phyloP scores from a whole-genome alignment of 2,113 vertebrate genomes.

The Anhinga rufa region DNA sequence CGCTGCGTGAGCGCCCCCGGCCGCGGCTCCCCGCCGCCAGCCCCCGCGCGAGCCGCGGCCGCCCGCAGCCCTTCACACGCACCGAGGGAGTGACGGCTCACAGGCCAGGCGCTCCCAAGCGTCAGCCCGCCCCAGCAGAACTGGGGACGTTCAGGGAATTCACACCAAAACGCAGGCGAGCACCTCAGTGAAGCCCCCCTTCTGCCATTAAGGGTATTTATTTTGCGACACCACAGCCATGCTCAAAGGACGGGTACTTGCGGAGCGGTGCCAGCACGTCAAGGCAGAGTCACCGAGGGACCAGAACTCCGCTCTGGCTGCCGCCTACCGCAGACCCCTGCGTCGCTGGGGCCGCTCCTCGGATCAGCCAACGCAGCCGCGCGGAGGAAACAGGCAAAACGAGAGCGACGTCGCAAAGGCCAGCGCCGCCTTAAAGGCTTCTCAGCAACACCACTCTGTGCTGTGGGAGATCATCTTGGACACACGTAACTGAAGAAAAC shows the following conservation, averaged over 20 bases:
- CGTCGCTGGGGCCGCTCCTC: background rate
- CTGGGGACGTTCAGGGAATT: too few species aligned
- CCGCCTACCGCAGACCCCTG: background rate
- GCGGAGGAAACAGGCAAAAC: background rate
- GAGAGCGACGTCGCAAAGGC: background rate
- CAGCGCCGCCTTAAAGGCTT: background rate
- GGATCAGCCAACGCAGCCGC: accelerated
- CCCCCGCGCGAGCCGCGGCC: too few species aligned
- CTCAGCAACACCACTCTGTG: background rate
- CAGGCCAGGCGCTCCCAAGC: too few species aligned
- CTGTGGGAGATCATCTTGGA: background rate
- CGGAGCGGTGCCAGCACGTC: background rate
- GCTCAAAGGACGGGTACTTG: background rate
- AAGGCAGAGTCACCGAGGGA: background rate
- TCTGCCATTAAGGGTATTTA: background rate
- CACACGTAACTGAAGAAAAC: background rate
- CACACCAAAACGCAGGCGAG: too few species aligned
- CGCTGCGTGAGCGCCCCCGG: too few species aligned
- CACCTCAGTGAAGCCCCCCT: accelerated
- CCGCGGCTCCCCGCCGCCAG: too few species aligned
- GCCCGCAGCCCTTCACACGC: too few species aligned
- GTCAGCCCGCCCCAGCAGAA: too few species aligned
- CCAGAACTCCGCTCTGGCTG: background rate
- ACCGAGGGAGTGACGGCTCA: too few species aligned
- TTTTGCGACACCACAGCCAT: background rate